Percentiles rank a stretch among this genome's conserved stretches.
Conservation (phyloP, 2,113 vertebrate species). For the Connochaetes taurinus region DNA sequence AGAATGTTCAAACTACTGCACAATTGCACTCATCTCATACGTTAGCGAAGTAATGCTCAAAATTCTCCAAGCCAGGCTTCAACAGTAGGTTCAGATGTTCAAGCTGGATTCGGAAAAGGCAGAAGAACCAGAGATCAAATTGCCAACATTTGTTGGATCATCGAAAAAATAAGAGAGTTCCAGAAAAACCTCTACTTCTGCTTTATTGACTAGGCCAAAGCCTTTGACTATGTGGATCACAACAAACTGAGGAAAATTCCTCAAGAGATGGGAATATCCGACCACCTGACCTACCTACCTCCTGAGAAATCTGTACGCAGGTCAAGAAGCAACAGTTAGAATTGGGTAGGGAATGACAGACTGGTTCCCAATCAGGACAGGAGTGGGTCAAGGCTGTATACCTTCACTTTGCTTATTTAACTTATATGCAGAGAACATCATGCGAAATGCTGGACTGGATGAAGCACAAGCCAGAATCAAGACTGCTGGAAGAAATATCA, state of each 20-base stretch:
- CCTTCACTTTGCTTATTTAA: background rate
- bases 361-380: background rate
- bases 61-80: background rate
- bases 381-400: background rate
- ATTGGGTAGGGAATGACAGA: background rate
- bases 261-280: background rate
- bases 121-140: background rate
- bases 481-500: background rate
- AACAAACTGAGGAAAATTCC: background rate
- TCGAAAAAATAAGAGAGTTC: background rate
- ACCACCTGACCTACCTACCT: background rate
- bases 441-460: background rate
- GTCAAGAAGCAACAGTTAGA: background rate
- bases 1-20: background rate
- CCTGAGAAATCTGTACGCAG: background rate
- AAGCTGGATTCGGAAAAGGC: background rate
- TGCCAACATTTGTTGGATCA: background rate
- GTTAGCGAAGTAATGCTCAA: background rate
- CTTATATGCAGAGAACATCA: background rate
- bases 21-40: background rate
- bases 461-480: background rate
- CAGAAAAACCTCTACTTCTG: background rate
- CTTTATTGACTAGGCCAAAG: background rate
- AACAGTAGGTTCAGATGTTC: background rate
- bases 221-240: background rate